Evolutionary conservation across 2,888 invertebrate genomes (phyloP), one percentile per base, ranked within the genome.

Genomic region (Torymus tubicola): DNA sequence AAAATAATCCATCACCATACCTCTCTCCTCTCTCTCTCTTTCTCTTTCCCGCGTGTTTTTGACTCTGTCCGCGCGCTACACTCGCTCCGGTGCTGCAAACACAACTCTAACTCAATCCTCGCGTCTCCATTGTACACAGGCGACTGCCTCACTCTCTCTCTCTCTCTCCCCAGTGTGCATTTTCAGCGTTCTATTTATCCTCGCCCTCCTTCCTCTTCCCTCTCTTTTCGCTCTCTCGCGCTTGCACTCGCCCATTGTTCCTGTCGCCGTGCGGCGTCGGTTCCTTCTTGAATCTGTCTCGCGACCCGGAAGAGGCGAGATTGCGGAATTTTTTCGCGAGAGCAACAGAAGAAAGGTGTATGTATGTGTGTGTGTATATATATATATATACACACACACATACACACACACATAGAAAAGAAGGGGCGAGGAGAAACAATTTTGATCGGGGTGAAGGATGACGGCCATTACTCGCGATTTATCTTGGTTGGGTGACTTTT

Each of bases 101-200:
- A 71, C 76, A 77, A 72, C 77, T 69, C 64, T 68, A 63, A 73
- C 68, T 73, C 73, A n/a, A 73, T 65, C 71, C 69, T n/a, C 31
- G 21, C 57, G 21, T 12, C n/a, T 60, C 11, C 57, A 53, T 63
- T 61, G 42, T 42, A 42, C 42, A 42, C 42, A 42, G 42, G 42
- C 42, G 42, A 8, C 42, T 42, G 31, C 8, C 57, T 68, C 50
- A 2, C 5, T 61, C 24, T 18, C 58, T 58, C 24, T 42, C 50
- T 42, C 63, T 57, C 42, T 55, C 14, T 77, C 73, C 60, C 69
- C 57, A 13, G 64, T 64, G 77, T 77, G 60, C 60, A 73, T 77
- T 73, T 77, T 64, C 77, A n/a, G 42, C 21, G 52, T 63, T 64
- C 72, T 80, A 77, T 80, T 77, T 72, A 77, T 60, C 31, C 31